Evolutionary conservation across 2,888 invertebrate species (phyloP), one percentile per base, ranked within the genome.

Genomic region (Heliconius charithonia): DNA sequence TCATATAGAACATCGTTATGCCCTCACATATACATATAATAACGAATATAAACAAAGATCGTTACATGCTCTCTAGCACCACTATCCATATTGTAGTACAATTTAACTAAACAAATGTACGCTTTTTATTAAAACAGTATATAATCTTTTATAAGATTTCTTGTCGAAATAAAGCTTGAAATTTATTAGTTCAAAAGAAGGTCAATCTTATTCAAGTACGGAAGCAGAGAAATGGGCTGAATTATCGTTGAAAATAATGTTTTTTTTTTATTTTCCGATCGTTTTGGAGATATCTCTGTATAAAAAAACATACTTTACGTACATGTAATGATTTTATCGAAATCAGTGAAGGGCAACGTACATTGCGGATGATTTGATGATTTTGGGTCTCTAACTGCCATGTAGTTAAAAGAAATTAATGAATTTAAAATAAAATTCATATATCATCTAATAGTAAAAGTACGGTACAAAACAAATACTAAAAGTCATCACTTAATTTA

Each of bases 1-100:
- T 81, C 72, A 79, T 74, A 66, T 77, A 73, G 63, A 76, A 59
- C 74, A 70, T 59, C 70, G 76, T 72, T 65, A 73, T 63, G 59
- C 29, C 25, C 69, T 63, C 13, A 59, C n/a, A 37, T 41, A 66
- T 72, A 13, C 2, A 27, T 67, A 41, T 41, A 37, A 67, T 67
- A 67, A 67, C n/a, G n/a, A 67, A 37, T 67, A 67, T 41, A 41
- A 41, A 67, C 25, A 67, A 67, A 67, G 3, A 2, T 41, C n/a
- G 13, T 67, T 67, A 12, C 7, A 37, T 25, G 25, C 6, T 66
- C 4, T 37, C 32, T 22, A 66, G 22, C 3, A 65, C 27, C 13
- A 32, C 22, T 29, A 19, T 29, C 65, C 19, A n/a, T 27, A 63
- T n/a, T 59, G 59, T 22, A 19, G 25, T 27, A 62, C n/a, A 12